Evolutionary conservation across 2,113 vertebrate species (phyloP).

Genomic region (Limanda limanda): DNA sequence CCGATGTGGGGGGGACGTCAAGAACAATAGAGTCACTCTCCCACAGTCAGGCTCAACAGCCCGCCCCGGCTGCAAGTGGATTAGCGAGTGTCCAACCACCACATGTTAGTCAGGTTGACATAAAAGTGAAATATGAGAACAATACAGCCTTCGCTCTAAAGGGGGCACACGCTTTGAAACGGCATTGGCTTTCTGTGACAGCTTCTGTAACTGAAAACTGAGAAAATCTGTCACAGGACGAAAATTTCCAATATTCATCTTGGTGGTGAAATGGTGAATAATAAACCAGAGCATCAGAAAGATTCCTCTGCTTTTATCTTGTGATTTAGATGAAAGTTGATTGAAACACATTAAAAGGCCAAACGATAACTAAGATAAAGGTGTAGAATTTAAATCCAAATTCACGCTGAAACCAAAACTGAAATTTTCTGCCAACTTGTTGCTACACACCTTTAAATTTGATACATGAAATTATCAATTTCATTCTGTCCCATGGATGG

Average conservation of each 20-base stretch:
- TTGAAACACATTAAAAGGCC: constrained; percentile 39
- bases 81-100: constrained; percentile 77
- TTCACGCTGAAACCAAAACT: constrained; percentile 40
- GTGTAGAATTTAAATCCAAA: constrained; percentile 47
- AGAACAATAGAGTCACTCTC: constrained; percentile 76
- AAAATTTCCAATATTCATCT: constrained; percentile 10
- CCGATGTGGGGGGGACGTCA: constrained; percentile 65
- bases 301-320: constrained; percentile 19
- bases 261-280: constrained; percentile 29
- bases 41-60: constrained; percentile 66
- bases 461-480: constrained; percentile 34
- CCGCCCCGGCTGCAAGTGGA: constrained; percentile 70
- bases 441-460: constrained; percentile 37
- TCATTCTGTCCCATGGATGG: constrained; percentile 32
- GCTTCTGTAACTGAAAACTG: constrained; percentile 27
- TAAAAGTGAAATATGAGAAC: constrained; percentile 77
- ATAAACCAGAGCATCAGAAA: constrained; percentile 24
- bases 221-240: neutral
- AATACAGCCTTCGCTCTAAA: constrained; percentile 51
- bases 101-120: constrained; percentile 76
- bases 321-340: constrained; percentile 20
- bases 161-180: constrained; percentile 55
- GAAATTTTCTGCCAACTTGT: constrained; percentile 29
- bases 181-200: constrained; percentile 40
- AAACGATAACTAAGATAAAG: constrained; percentile 3